Evolutionary conservation across 2,797 vertebrate genomes (phyloP), one percentile per base, ranked within the genome.

Genomic region (Falco concolor): DNA sequence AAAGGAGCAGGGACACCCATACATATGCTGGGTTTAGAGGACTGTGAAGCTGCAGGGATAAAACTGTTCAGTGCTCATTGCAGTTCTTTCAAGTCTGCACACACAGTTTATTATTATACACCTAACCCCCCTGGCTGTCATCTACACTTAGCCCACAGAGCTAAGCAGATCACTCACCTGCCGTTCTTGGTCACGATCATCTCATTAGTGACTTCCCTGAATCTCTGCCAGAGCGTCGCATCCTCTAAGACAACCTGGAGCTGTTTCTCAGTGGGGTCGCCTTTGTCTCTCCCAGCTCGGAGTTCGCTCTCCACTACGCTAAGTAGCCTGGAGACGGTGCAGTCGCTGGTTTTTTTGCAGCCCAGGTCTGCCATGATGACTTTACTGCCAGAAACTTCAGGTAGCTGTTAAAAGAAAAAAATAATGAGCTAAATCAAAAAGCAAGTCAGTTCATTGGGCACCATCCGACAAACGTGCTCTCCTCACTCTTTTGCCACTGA

Each of bases 171-270:
- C 87, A 96, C 98, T 98, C 91, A 99, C 99, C 99, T 99, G 97
- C 99, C 99, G 3, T 98, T 99, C 98, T 99, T 99, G 97, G 99
- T 99, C 97, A 99, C 99, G 6, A 99, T 99, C 99, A 99, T 99
- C 97, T 99, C 99, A 23, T 99, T 99, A 65, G 99, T 99, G 97
- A 99, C 98, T 94, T 98, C 98, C 87, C 98, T 98, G 90, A 99
- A 99, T 96, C 98, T 98, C 96, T 98, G 98, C 99, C 99, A 99
- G 63, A 99, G 98, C 6, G 98, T 98, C 0, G 98, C 98, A 34
- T 99, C 99, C 96, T 99, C 99, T 97, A 99, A 98, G 44, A 96
- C 96, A 81, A 99, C 98, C 94, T 98, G 98, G 54, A 99, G 99
- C 94, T 99, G 98, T 40, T 98, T 98, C 98, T 99, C 99, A 0